Base-by-base conservation (phyloP, 2,888 invertebrate genomes). In the Tetrapedia diversipes region DNA sequence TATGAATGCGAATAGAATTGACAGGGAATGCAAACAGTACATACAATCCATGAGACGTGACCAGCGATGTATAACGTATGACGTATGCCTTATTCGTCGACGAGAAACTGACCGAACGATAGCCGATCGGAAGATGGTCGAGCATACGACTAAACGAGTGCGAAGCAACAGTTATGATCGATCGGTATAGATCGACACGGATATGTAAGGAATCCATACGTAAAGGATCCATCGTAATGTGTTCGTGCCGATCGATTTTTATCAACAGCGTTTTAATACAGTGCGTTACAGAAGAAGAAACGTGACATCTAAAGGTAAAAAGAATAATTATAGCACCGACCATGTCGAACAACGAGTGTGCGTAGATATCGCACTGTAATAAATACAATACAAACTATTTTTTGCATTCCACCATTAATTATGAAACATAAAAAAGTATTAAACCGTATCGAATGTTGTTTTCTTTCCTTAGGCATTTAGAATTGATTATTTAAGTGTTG, bases 251-350 rank as follows among this genome's bases (percentile, higher is more conserved):
- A 66, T 75, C 47, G 60, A 73, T 61, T 37, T 73, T 49, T 47
- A 75, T 65, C 65, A 53, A 72, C 53, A 29, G 19, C 45, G 43
- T 41, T 59, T 72, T 22, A n/a, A 39, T 32, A 53, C 39, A 29
- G 64, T 60, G 45, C 29, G 27, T 72, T 60, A 10, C 22, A 47
- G 54, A 37, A 32, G 60, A 11, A 66, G 60, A 66, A 60, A 54
- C 60, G 41, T 39, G 72, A 54, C 47, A 19, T 34, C 22, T 10
- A n/a, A 73, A 75, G 75, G 75, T 75, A 75, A 75, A n/a, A 65
- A 47, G 51, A 41, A 49, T 54, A 43, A 27, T 65, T 59, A 11
- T 66, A 53, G n/a, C 19, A 47, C n/a, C 11, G 22, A 24, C 49
- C 29, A 22, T 8, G 47, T 59, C 14, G 32, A 39, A 14, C 27